Conservation (phyloP, 1,140 invertebrate genomes). For the Pseudomyrmex gracilis region DNA sequence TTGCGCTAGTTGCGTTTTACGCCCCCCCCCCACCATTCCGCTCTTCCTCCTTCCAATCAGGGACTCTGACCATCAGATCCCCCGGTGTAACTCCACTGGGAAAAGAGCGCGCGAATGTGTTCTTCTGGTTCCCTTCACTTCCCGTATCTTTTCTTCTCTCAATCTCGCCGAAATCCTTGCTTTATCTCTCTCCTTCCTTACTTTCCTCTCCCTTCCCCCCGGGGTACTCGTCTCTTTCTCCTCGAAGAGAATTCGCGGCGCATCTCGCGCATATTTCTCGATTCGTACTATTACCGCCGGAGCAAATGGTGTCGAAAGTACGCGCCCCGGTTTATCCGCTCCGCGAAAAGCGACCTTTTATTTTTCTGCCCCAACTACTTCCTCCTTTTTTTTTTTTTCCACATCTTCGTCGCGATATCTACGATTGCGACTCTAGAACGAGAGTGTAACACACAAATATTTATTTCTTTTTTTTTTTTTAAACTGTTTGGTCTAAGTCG, state of each 20-base stretch:
- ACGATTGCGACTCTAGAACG: no score
- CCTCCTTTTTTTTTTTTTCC: slow-evolving; percentile 18
- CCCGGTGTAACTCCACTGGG: slow-evolving; percentile 47
- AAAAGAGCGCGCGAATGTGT: slow-evolving; percentile 28
- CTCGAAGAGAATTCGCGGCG: slow-evolving; percentile 58
- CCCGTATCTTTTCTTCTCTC: background rate
- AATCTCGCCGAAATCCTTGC: no score
- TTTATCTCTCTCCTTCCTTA: background rate
- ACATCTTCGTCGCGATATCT: background rate
- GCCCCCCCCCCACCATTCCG: slow-evolving; percentile 32
- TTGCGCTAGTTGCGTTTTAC: slow-evolving; percentile 33
- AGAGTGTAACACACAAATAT: no score
- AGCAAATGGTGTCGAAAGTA: slow-evolving; percentile 70
- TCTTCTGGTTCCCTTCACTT: slow-evolving; percentile 6
- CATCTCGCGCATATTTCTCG: slow-evolving; percentile 75
- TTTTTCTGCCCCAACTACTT: slow-evolving; percentile 21
- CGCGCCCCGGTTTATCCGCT: slow-evolving; percentile 69
- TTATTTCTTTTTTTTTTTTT: background rate
- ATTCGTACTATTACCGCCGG: slow-evolving; percentile 75
- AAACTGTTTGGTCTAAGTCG: background rate
- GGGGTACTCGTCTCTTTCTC: slow-evolving; percentile 46
- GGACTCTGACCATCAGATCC: slow-evolving; percentile 22
- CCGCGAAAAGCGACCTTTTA: slow-evolving; percentile 67
- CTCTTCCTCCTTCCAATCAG: background rate
- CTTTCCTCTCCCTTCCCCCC: slow-evolving; percentile 30